Evolutionary conservation across 2,797 vertebrate species (phyloP).

Genomic region (Galaxias olidus): DNA sequence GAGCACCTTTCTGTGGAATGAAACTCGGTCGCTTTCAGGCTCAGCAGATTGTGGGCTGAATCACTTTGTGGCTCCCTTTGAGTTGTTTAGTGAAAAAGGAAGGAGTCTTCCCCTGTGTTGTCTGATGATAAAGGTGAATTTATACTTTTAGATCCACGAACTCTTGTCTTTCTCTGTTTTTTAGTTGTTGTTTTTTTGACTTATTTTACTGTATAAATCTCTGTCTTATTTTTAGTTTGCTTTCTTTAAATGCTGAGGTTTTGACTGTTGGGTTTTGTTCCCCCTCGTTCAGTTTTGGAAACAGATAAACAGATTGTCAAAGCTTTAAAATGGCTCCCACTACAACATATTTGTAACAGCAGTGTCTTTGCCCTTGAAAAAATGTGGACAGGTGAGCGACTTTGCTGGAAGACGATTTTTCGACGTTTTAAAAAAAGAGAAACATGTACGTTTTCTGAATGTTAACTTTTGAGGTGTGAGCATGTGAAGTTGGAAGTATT

Average conservation of each 20-base stretch:
- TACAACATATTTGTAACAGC: no score
- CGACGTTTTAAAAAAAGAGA: no score
- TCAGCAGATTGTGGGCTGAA: conserved; percentile 27
- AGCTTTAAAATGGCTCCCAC: no score
- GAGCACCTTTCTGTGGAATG: conserved; percentile 31
- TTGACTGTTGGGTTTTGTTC: not conserved
- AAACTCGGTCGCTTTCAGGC: conserved; percentile 31
- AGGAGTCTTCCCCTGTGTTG: conserved; percentile 53
- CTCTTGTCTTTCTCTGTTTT: conserved; percentile 8
- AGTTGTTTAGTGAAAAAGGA: conserved; percentile 44
- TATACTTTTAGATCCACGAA: conserved; percentile 36
- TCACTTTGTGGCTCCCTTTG: conserved; percentile 31
- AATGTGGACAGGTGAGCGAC: no score
- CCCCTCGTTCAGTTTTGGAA: conserved; percentile 1
- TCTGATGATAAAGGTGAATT: conserved; percentile 45
- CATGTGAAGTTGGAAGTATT: no score
- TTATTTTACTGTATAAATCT: conserved; percentile 38
- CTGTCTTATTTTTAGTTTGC: conserved; percentile 26
- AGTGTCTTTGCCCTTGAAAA: no score
- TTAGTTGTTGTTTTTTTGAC: conserved; percentile 16
- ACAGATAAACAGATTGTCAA: no score
- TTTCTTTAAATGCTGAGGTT: not conserved
- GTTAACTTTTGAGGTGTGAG: no score
- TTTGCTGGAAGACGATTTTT: no score
- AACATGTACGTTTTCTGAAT: no score